Conservation (phyloP, 2,888 invertebrate genomes). For the Sesia bembeciformis region DNA sequence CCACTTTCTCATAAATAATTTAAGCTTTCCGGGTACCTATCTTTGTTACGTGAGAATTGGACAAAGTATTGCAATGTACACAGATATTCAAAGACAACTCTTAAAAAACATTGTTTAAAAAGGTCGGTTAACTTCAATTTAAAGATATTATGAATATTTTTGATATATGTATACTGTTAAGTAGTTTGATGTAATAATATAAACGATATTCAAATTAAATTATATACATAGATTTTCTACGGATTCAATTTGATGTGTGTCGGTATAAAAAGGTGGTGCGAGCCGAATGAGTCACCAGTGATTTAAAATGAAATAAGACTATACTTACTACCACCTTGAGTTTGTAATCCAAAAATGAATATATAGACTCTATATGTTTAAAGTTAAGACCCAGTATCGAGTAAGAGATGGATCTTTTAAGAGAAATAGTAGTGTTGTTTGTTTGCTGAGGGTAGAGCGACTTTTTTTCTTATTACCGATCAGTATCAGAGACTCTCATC, state of each 20-base stretch:
- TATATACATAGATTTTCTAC: constrained; percentile 16
- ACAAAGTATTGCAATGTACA: too few relatives aligned
- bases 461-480: constrained; percentile 48
- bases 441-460: constrained; percentile 41
- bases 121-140: too few relatives aligned
- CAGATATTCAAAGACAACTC: too few relatives aligned
- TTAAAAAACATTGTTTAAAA: too few relatives aligned
- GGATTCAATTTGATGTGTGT: constrained; percentile 29
- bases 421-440: constrained; percentile 21
- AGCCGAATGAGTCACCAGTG: constrained; percentile 56
- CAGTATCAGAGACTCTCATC: constrained; percentile 53
- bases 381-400: too few relatives aligned
- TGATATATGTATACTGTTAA: too few relatives aligned
- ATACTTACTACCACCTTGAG: constrained; percentile 13
- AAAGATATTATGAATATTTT: too few relatives aligned
- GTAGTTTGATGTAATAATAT: too few relatives aligned
- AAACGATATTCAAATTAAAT: constrained; percentile 19
- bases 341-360: constrained; percentile 15
- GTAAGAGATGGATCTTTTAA: not conserved
- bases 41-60: too few relatives aligned
- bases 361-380: too few relatives aligned
- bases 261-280: constrained; percentile 41
- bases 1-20: too few relatives aligned
- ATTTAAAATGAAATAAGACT: constrained; percentile 50
- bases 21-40: too few relatives aligned